These are phyloP conservation scores for Eciton burchellii DNA, from an alignment of 1,140 invertebrate species.

Conservation along the genomic window DNA sequence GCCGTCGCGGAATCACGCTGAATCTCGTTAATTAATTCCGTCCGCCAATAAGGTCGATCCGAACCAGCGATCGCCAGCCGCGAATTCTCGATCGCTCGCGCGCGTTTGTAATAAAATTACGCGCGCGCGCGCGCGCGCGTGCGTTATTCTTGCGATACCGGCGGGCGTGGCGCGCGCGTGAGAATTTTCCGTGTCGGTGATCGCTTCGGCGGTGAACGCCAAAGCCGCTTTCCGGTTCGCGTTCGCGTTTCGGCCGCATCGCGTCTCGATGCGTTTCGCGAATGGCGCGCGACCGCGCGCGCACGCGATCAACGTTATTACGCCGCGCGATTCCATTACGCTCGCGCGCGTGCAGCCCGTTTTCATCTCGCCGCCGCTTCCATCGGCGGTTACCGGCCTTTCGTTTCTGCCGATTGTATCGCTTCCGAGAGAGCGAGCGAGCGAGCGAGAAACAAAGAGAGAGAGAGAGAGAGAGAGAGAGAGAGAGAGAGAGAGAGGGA, in stretches of 20 bases:
- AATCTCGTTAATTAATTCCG: conserved; percentile 30
- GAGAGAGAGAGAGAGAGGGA: no score
- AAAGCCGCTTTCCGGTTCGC: conserved; percentile 20
- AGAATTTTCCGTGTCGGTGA: conserved; percentile 37
- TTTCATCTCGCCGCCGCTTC: background rate
- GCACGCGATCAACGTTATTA: conserved; percentile 31
- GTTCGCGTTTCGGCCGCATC: background rate
- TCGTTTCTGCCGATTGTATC: conserved; percentile 5
- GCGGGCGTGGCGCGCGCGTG: background rate
- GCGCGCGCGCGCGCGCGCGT: background rate
- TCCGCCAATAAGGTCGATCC: background rate
- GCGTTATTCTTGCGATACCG: conserved; percentile 25
- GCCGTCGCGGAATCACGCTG: background rate
- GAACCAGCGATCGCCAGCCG: background rate
- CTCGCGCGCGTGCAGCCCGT: background rate
- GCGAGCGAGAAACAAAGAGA: no score
- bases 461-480: no score
- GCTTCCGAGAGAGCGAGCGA: no score
- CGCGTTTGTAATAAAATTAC: conserved; percentile 28
- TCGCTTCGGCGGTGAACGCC: conserved; percentile 15
- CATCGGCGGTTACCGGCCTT: conserved; percentile 13
- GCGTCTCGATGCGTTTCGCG: background rate
- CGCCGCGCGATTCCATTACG: conserved; percentile 11
- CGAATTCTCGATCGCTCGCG: background rate
- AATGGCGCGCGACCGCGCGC: background rate